Evolutionary conservation across 2,888 invertebrate species (phyloP).

Genomic region (Drosophila gaucha): DNA sequence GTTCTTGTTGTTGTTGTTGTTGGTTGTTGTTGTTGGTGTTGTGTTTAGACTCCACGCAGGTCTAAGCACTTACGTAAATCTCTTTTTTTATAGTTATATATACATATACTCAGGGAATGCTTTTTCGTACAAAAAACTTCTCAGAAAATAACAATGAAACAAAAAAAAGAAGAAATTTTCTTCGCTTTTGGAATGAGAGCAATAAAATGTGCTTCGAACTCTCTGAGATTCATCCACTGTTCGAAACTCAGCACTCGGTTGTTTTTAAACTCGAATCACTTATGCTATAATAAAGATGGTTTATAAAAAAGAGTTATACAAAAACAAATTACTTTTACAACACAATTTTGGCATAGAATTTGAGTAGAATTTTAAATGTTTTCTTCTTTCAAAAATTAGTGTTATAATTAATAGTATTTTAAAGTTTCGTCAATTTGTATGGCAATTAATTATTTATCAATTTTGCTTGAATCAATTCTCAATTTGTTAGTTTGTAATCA

Average conservation of each 20-base stretch:
- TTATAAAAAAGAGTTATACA: conserved; percentile 71
- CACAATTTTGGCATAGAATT: conserved; percentile 42
- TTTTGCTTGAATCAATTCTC: conserved; percentile 11
- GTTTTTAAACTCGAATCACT: conserved; percentile 79
- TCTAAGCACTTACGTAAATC: conserved; percentile 40
- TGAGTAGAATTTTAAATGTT: conserved; percentile 5
- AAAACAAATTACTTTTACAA: conserved; percentile 70
- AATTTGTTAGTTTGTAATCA: conserved; percentile 75
- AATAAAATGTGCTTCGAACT: conserved; percentile 51
- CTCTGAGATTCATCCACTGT: conserved; percentile 63
- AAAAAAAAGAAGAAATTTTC: conserved; percentile 10
- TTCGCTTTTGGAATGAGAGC: conserved; percentile 31
- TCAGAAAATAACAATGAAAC: conserved; percentile 32
- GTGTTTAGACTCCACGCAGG: conserved; percentile 64
- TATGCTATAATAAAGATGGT: conserved; percentile 75
- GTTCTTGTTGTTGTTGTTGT: conserved; percentile 42
- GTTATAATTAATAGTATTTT: conserved; percentile 1
- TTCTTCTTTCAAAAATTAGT: conserved; percentile 2
- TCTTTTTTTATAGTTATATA: conserved; percentile 14
- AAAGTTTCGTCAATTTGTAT: conserved; percentile 6
- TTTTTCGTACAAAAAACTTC: conserved; percentile 21
- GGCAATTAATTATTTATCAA: conserved; percentile 3
- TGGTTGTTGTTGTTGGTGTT: conserved; percentile 70
- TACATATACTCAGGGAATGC: conserved; percentile 30
- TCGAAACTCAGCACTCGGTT: conserved; percentile 76